phyloP scores from a whole-genome alignment of 2,888 invertebrate species.

The Latrodectus hesperus region DNA sequence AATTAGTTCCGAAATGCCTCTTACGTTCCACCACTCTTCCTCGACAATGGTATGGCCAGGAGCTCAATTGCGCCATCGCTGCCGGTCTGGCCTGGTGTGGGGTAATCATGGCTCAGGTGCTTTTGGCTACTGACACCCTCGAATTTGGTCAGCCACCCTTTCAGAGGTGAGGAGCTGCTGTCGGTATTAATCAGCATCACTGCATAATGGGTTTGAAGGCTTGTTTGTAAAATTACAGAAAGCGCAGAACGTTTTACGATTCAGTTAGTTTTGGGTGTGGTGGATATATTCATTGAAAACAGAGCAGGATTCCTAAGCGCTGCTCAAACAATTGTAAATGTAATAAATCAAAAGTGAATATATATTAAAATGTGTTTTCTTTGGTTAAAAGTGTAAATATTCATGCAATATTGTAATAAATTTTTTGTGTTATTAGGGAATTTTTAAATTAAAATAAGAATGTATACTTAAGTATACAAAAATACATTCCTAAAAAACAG shows the following conservation, averaged over 20 bases:
- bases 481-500: no score
- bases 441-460: no score
- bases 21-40: background rate
- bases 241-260: background rate
- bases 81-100: background rate
- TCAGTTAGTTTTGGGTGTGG: no score
- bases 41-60: background rate
- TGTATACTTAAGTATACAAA: no score
- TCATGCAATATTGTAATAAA: no score
- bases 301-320: no score
- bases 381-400: no score
- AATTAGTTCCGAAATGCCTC: background rate
- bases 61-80: background rate
- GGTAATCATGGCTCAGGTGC: background rate
- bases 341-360: no score
- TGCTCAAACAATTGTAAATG: no score
- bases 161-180: background rate
- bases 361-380: no score
- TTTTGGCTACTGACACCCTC: background rate
- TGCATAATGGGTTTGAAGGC: conserved; percentile 31
- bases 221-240: conserved; percentile 35
- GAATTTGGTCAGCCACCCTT: background rate
- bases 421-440: no score
- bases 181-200: conserved; percentile 41
- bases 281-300: background rate